Evolutionary conservation across 1,140 invertebrate genomes (phyloP), one percentile per base, ranked within the genome.

Genomic region (Dinoponera quadriceps): DNA sequence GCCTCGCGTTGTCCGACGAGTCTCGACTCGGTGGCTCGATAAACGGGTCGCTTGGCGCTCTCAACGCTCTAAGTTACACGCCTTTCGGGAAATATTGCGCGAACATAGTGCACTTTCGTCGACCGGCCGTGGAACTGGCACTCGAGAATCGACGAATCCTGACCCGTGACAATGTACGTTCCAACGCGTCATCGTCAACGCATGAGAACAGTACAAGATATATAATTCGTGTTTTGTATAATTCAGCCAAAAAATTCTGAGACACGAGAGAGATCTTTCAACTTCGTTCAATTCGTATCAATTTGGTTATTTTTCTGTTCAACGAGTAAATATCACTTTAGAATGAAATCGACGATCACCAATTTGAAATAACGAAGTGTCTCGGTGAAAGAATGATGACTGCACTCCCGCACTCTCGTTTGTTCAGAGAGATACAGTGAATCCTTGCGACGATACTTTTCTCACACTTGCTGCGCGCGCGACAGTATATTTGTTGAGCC

Each of bases 401-500:
- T 0, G 2, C 14, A 16, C 38, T 77, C 20, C 9, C 2, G 22
- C 25, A n/a, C n/a, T 44, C 54, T 66, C 33, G 33, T 33, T 66
- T 25, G 16, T 59, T 22, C 25, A 20, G 18, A 14, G 25, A 20
- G 25, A 22, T 4, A 33, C 27, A 20, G 33, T 55, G 55, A 33
- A 86, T 68, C 69, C 54, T 54, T 68, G 33, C 51, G 38, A 80
- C 54, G 38, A 44, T 44, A 63, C 65, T 72, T 74, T 84, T 78
- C 83, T 85, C 82, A 86, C 84, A 74, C 86, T 75, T 20, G 75
- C 38, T 11, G 54, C 14, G 44, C 49, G 55, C 5, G 54, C 33
- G 27, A 25, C 20, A 49, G 54, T 74, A 49, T 80, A 85, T 77
- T 83, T 83, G 71, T 86, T 81, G 65, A 74, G 68, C 48, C 74